A percentile compares a stretch with the other conserved stretches of the same genome.
These are phyloP conservation scores for Sarcophaga caerulescens DNA, from an alignment of 2,888 invertebrate species.

Conservation along the genomic window DNA sequence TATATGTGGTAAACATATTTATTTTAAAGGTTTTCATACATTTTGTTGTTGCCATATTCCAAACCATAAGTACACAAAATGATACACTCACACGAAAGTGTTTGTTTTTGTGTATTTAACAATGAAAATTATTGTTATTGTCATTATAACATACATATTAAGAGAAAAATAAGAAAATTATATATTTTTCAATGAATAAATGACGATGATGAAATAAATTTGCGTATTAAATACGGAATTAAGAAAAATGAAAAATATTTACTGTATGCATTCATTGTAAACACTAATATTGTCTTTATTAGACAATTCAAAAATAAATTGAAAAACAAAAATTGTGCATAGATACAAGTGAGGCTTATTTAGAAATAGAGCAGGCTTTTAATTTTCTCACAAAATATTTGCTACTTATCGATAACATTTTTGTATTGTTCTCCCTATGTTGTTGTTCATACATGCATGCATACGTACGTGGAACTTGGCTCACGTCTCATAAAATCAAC, in stretches of 20 bases:
- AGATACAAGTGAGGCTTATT: too few relatives aligned
- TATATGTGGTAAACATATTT: constrained; percentile 10
- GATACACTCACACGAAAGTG: background rate
- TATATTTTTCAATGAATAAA: background rate
- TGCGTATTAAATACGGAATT: too few relatives aligned
- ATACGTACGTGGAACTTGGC: background rate
- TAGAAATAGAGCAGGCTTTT: too few relatives aligned
- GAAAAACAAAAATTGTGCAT: too few relatives aligned
- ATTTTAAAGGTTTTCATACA: background rate
- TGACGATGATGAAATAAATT: too few relatives aligned
- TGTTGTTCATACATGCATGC: background rate
- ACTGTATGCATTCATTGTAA: background rate
- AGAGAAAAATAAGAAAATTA: too few relatives aligned
- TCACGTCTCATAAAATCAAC: background rate
- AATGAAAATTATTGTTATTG: background rate
- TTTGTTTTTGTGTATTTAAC: background rate
- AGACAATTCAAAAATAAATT: background rate
- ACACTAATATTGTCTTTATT: background rate
- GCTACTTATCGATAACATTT: too few relatives aligned
- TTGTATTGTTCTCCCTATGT: too few relatives aligned
- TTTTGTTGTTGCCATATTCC: background rate
- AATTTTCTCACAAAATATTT: too few relatives aligned
- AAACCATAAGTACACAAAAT: background rate
- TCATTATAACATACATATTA: background rate
- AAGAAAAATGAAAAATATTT: too few relatives aligned